Conservation (phyloP, 2,888 invertebrate genomes). For the Drosophila falleni region DNA sequence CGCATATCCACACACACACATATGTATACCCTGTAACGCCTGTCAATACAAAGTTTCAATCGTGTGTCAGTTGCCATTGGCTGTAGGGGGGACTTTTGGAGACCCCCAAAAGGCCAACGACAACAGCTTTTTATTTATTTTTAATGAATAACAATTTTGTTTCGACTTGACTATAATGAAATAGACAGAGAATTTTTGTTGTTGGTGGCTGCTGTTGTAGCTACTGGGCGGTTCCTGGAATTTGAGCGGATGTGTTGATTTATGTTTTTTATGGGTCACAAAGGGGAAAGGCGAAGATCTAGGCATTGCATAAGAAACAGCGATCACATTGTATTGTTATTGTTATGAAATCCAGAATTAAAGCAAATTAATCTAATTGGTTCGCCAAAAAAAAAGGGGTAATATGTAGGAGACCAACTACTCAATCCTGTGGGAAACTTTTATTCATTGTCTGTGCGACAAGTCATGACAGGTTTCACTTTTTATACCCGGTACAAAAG, state of each 20-base stretch:
- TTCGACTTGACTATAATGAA: constrained; percentile 42
- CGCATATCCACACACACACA: constrained; percentile 45
- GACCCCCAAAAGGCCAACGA: constrained; percentile 16
- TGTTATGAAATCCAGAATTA: constrained; percentile 61
- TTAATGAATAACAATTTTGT: constrained; percentile 70
- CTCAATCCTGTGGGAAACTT: constrained; percentile 71
- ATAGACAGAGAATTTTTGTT: constrained; percentile 44
- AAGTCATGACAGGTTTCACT: constrained; percentile 41
- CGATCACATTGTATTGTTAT: constrained; percentile 24
- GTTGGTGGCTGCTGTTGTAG: constrained; percentile 15
- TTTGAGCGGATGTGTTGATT: constrained; percentile 79
- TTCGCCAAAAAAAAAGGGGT: constrained; percentile 47
- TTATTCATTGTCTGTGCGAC: neutral
- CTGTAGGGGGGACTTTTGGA: constrained; percentile 6
- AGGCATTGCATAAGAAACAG: constrained; percentile 63
- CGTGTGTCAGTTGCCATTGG: constrained; percentile 41
- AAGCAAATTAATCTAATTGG: constrained; percentile 65
- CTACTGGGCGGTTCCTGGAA: constrained; percentile 75
- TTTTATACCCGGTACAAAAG: constrained; percentile 10
- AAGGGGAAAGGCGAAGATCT: constrained; percentile 9
- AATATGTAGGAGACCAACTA: constrained; percentile 33
- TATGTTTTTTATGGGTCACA: constrained; percentile 50
- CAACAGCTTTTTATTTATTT: constrained; percentile 32
- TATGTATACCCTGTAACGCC: constrained; percentile 19
- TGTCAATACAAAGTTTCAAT: constrained; percentile 62